Base-by-base conservation (phyloP, 2,797 vertebrate genomes). In the Hippoglossus hippoglossus region DNA sequence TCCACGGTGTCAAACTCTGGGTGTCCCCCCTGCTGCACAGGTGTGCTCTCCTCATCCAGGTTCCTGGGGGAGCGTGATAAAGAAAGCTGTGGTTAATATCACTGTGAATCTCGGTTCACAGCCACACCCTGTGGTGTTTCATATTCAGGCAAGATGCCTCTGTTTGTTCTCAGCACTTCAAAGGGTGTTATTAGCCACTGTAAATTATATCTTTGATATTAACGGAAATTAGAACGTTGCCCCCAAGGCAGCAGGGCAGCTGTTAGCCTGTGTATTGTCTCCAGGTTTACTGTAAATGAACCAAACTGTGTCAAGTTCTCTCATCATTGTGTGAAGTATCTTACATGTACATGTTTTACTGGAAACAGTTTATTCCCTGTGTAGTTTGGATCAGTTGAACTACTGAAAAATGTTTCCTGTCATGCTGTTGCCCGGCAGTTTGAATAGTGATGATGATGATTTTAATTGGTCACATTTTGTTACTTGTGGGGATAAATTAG, bases 11-110 rank as follows among this genome's bases (percentile, higher is more conserved):
- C 0, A 1, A 92, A 90, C 47, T 83, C 93, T 1, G 94, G 83
- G 71, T 89, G 88, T 61, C 89, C 90, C 78, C 91, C 92, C 34
- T 93, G 89, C 82, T 95, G 93, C 13, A 88, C 19, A 1, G 90
- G 92, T 79, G 89, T 73, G 61, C 89, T 87, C 75, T 95, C 95
- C 60, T 92, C 94, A 2, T 89, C 81, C 11, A 89, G 89, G 81
- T 93, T 93, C 65, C 91, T 53, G 59, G 25, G 49, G 71, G 78
- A 77, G 73, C 64, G 6, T 22, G 53, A 50, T 15, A 15, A 57
- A 63, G 21, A 66, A 39, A 62, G 19, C 12, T 34, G 22, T 58
- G 15, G 62, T 81, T 63, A 64, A 81, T 49, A 61, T 50, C 22
- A 10, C 1, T 16, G 3, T 19, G 22, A 70, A 71, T 80, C 22